phyloP scores from a whole-genome alignment of 2,113 vertebrate species.

The Paedocypris sp. region DNA sequence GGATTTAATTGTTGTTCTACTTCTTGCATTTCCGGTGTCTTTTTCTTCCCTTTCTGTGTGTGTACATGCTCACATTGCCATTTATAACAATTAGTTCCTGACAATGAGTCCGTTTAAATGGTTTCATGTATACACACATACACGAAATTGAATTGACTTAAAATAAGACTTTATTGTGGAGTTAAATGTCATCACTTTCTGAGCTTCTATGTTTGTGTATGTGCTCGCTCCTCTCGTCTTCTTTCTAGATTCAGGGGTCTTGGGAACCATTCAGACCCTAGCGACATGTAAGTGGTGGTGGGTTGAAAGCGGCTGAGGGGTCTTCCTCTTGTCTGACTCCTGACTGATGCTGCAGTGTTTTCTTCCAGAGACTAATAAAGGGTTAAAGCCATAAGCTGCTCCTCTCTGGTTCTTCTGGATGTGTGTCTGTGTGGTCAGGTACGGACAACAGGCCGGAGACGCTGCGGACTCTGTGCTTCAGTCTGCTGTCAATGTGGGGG shows the following conservation, averaged over 20 bases:
- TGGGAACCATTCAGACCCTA: conserved; percentile 50
- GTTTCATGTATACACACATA: conserved; percentile 33
- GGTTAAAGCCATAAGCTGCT: too few species aligned
- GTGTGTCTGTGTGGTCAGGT: conserved; percentile 58
- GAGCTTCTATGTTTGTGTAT: too few species aligned
- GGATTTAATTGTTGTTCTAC: neutral
- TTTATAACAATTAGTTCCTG: too few species aligned
- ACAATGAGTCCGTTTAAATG: too few species aligned
- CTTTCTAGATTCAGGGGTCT: conserved; percentile 64
- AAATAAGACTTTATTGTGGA: too few species aligned
- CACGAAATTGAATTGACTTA: too few species aligned
- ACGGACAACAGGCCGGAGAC: conserved; percentile 69
- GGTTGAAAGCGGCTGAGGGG: conserved; percentile 20
- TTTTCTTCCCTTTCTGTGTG: neutral
- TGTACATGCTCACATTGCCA: too few species aligned
- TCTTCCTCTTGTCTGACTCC: conserved; percentile 31
- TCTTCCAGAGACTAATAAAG: too few species aligned
- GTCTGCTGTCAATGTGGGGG: conserved; percentile 74
- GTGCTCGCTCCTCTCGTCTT: conserved; percentile 24
- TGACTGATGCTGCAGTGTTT: conserved; percentile 1
- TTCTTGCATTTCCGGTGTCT: neutral
- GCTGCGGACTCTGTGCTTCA: conserved; percentile 71
- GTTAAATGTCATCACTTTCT: too few species aligned
- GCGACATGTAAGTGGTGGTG: conserved; percentile 43
- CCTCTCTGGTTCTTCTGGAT: neutral